A percentile compares a stretch with the other conserved stretches of the same genome.
Evolutionary conservation across 2,888 invertebrate genomes (phyloP).

Genomic region (Andrena hattorfiana): DNA sequence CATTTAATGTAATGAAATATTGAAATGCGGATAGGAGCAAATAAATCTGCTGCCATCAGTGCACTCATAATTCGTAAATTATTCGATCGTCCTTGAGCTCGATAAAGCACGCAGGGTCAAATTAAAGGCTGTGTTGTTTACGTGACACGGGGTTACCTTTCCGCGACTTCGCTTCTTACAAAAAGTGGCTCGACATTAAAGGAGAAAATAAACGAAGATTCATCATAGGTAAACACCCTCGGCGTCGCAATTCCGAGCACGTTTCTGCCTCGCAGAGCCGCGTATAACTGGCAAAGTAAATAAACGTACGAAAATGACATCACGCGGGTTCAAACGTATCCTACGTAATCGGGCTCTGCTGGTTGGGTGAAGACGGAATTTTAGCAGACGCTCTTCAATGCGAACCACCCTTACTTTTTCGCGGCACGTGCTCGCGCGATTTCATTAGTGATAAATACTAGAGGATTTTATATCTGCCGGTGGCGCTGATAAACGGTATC

Average conservation of each 20-base stretch:
- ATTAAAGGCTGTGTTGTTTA: too few species aligned
- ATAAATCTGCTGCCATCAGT: not conserved
- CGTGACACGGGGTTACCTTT: not conserved
- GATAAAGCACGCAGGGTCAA: not conserved
- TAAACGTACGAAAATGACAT: not conserved
- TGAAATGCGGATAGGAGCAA: not conserved
- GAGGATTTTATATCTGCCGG: too few species aligned
- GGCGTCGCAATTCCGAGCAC: not conserved
- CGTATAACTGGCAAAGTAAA: conserved; percentile 8
- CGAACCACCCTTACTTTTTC: not conserved
- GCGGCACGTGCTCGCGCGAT: not conserved
- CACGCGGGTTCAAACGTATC: not conserved
- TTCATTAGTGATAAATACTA: too few species aligned
- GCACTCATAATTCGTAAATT: not conserved
- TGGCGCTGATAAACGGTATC: conserved; percentile 14
- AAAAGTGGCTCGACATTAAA: not conserved
- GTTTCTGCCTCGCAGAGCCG: not conserved
- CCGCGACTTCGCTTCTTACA: not conserved
- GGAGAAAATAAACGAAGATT: not conserved
- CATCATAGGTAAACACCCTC: not conserved
- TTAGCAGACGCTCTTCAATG: not conserved
- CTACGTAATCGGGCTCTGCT: not conserved
- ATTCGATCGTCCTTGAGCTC: not conserved
- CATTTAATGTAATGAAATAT: not conserved
- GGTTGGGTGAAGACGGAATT: not conserved